Evolutionary conservation across 2,113 vertebrate genomes (phyloP).

Genomic region (Raja brachyura): DNA sequence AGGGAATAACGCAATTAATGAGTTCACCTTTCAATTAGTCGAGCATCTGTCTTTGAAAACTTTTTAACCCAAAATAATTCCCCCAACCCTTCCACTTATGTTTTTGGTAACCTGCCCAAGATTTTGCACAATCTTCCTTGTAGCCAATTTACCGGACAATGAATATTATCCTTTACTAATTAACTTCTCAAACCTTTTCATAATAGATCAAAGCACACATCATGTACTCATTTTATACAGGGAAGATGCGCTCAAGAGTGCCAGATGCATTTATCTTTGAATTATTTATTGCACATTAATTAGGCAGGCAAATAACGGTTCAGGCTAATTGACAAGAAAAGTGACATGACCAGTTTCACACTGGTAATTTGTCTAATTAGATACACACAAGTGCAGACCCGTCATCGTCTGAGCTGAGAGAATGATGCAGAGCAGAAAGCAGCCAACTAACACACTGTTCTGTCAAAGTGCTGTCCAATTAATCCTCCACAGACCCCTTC

Average conservation of each 20-base stretch:
- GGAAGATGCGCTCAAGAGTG: not conserved
- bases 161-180: not conserved
- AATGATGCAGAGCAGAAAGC: not conserved
- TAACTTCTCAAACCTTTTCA: constrained; percentile 24
- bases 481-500: not conserved
- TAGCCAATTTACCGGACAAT: not conserved
- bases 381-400: not conserved
- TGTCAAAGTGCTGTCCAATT: not conserved
- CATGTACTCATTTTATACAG: not conserved
- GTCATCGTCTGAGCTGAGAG: not conserved
- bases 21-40: not conserved
- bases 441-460: not conserved
- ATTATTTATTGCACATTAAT: not conserved
- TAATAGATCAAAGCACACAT: not conserved
- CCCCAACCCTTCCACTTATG: not conserved
- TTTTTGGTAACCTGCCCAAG: not conserved
- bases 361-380: not conserved
- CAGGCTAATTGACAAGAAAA: not conserved
- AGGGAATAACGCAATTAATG: not conserved
- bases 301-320: not conserved
- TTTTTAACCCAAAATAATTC: not conserved
- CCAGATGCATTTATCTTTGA: not conserved
- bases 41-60: not conserved
- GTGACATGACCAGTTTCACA: not conserved
- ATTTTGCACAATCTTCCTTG: not conserved